phyloP scores from a whole-genome alignment of 2,888 invertebrate genomes.

The Lumbricus terrestris region DNA sequence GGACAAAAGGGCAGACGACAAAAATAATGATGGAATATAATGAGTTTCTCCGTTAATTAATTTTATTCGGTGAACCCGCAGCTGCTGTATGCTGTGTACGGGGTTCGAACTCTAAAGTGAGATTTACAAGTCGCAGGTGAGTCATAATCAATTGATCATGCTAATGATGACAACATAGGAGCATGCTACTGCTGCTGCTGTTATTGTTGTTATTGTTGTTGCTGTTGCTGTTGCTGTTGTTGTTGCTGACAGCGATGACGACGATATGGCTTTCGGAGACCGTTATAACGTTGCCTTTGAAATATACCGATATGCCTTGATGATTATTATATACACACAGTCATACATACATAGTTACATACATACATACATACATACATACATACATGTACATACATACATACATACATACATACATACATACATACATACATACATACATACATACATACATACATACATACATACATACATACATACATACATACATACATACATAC shows the following conservation, averaged over 20 bases:
- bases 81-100: background rate
- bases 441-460: background rate
- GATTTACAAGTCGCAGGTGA: background rate
- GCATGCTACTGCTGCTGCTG: background rate
- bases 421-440: too few relatives aligned
- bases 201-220: background rate
- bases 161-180: background rate
- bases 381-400: slow-evolving; percentile 15
- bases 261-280: background rate
- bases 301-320: too few relatives aligned
- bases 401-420: slow-evolving; percentile 8
- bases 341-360: too few relatives aligned
- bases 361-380: background rate
- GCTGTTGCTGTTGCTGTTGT: background rate
- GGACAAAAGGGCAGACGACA: background rate
- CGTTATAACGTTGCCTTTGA: background rate
- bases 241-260: background rate
- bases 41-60: background rate
- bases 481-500: background rate
- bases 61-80: background rate
- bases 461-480: background rate
- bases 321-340: too few relatives aligned
- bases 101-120: background rate
- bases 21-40: background rate
- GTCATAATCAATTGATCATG: background rate